phyloP scores from a whole-genome alignment of 2,797 vertebrate species.

The Astyanax mexicanus region DNA sequence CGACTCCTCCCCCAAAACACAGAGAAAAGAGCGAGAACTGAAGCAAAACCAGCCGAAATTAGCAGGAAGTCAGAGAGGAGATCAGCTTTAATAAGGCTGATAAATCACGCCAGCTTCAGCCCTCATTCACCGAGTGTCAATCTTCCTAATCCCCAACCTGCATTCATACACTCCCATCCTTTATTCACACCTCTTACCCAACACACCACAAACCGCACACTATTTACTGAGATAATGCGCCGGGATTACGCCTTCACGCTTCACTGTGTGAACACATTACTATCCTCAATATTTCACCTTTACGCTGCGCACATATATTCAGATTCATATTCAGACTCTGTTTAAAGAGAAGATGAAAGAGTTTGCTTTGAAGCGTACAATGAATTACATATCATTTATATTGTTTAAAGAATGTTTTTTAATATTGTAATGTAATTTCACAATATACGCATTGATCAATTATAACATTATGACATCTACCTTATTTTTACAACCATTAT shows the following conservation, averaged over 20 bases:
- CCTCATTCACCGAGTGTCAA: slow-evolving; percentile 29
- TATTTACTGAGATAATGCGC: slow-evolving; percentile 22
- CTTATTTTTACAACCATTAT: no score
- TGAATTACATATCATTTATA: no score
- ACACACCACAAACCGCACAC: not conserved
- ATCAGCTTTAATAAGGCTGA: slow-evolving; percentile 27
- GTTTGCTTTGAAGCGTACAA: no score
- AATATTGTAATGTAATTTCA: no score
- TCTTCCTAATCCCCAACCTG: slow-evolving; percentile 25
- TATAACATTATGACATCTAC: no score
- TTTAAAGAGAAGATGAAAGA: no score
- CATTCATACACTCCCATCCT: not conserved
- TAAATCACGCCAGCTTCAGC: slow-evolving; percentile 29
- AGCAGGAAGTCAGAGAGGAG: not conserved
- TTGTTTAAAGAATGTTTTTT: no score
- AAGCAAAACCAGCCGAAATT: slow-evolving; percentile 4
- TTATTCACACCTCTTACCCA: slow-evolving; percentile 6
- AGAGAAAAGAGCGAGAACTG: not conserved
- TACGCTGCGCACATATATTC: not conserved
- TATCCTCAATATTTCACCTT: not conserved
- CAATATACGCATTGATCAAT: no score
- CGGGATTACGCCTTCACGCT: not conserved
- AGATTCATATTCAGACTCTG: no score
- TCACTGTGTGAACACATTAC: not conserved
- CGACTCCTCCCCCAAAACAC: not conserved